Evolutionary conservation across 1,140 invertebrate genomes (phyloP), one percentile per base, ranked within the genome.

Genomic region (Dinothrombium tinctorium): DNA sequence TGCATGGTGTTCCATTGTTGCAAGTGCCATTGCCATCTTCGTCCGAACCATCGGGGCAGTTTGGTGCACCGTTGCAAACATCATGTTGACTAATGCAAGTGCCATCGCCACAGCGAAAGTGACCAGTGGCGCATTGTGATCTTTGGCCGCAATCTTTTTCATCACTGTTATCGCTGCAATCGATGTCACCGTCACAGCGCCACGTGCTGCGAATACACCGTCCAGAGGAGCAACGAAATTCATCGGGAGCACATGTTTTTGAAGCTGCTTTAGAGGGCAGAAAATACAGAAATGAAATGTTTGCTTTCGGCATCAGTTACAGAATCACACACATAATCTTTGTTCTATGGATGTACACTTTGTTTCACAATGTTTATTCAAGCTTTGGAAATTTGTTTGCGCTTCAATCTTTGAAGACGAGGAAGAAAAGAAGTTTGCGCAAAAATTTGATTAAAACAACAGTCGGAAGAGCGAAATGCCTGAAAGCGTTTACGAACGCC

Each of bases 41-140:
- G 37, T 54, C 53, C 6, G 48, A 50, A 19, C 50, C 47, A 41
- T 54, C 53, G 1, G 45, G 45, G 41, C 53, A 54, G 37, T 54
- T 45, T 2, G 42, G 33, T 9, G 39, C 36, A 20, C 48, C 46
- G 35, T 51, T 43, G 28, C 50, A 52, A 21, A 52, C 47, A 33
- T 14, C 29, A 9, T 33, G 17, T 26, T 48, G 33, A 21, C 28
- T 31, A 14, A 53, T 47, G 51, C 78, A 83, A n/a, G 72, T 67
- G 4, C 63, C 61, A 53, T 71, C 73, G 41, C 66, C 62, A 47
- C 78, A 83, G 33, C 66, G 63, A 47, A 80, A 83, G 47, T 76
- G 69, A 49, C 74, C 67, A 2, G 59, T 39, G 4, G 35, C 12
- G 22, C 40, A 46, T 37, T 46, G 23, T 12, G n/a, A 17, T 4